These are phyloP conservation scores for Drepana falcataria DNA, from an alignment of 2,888 invertebrate genomes.

Conservation along the genomic window DNA sequence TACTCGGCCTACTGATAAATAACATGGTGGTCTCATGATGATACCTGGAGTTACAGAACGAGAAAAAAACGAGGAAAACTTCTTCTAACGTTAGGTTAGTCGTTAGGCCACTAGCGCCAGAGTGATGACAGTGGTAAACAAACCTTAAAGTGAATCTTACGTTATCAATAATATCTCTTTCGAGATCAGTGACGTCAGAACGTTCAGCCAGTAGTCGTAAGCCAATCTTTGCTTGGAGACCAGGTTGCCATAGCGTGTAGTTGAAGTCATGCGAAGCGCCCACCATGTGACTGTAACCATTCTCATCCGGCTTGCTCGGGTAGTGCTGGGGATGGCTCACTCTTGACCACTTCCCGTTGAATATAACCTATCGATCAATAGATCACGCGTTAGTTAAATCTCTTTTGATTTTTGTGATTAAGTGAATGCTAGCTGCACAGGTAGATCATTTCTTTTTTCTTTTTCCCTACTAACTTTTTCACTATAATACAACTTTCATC, in stretches of 20 bases:
- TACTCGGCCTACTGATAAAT: too few relatives aligned
- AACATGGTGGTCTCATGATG: too few relatives aligned
- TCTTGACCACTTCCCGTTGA: constrained; percentile 63
- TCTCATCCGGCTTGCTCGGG: constrained; percentile 61
- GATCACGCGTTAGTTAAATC: background rate
- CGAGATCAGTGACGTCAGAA: constrained; percentile 38
- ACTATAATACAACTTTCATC: too few relatives aligned
- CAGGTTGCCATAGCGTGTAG: constrained; percentile 51
- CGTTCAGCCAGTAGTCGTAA: constrained; percentile 46
- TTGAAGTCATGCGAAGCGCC: constrained; percentile 57
- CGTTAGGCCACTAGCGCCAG: too few relatives aligned
- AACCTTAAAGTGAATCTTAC: constrained; percentile 27
- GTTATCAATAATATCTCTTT: constrained; percentile 48
- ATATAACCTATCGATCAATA: constrained; percentile 44
- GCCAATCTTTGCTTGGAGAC: constrained; percentile 40
- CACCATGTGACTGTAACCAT: constrained; percentile 62
- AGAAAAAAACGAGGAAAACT: too few relatives aligned
- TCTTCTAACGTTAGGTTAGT: too few relatives aligned
- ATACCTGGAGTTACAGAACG: too few relatives aligned
- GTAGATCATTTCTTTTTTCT: too few relatives aligned
- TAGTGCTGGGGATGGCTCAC: constrained; percentile 58
- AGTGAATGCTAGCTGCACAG: too few relatives aligned
- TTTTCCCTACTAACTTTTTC: too few relatives aligned
- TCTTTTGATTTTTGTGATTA: too few relatives aligned
- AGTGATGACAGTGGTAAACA: too few relatives aligned